These are phyloP conservation scores for Turritopsis dohrnii DNA, from an alignment of 30 jellyfish, hydroid and myxozoan species.

Conservation along the genomic window DNA sequence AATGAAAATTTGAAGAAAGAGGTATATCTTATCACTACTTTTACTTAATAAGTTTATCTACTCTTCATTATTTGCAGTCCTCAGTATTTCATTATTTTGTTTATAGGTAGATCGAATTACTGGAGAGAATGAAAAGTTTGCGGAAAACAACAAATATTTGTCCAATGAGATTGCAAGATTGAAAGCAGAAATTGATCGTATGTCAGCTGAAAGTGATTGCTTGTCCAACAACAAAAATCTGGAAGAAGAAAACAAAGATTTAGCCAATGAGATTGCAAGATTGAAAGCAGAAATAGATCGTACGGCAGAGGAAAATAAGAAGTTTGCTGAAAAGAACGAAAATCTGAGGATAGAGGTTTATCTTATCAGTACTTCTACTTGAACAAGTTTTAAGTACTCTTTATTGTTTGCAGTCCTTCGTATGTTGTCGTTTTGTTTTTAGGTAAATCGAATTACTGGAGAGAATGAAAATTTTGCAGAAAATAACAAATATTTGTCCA, in stretches of 20 bases:
- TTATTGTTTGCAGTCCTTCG: conserved; percentile 49
- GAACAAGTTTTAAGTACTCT: no score
- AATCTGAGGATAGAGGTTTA: conserved; percentile 64
- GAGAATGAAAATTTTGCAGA: conserved; percentile 56
- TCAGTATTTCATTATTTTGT: neutral
- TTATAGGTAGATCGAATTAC: conserved; percentile 63
- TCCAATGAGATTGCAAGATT: conserved; percentile 24
- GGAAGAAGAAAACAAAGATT: conserved; percentile 61
- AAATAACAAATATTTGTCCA: conserved; percentile 56
- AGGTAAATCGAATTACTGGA: conserved; percentile 45
- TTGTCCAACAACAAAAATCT: conserved; percentile 39
- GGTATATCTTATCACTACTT: conserved; percentile 38
- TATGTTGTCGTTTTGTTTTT: no score
- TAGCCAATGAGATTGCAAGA: conserved; percentile 49
- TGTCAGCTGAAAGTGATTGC: conserved; percentile 61
- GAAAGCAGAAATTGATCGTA: conserved; percentile 57
- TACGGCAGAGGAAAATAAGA: conserved; percentile 66
- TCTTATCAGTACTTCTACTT: no score
- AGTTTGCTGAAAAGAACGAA: conserved; percentile 64
- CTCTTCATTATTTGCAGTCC: neutral
- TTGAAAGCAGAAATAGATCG: conserved; percentile 62
- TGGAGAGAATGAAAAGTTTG: conserved; percentile 52
- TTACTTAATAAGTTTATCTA: no score
- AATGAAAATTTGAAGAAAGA: conserved; percentile 59
- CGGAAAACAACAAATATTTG: conserved; percentile 25